phyloP scores from a whole-genome alignment of 2,113 vertebrate genomes.

The Monopterus albus region DNA sequence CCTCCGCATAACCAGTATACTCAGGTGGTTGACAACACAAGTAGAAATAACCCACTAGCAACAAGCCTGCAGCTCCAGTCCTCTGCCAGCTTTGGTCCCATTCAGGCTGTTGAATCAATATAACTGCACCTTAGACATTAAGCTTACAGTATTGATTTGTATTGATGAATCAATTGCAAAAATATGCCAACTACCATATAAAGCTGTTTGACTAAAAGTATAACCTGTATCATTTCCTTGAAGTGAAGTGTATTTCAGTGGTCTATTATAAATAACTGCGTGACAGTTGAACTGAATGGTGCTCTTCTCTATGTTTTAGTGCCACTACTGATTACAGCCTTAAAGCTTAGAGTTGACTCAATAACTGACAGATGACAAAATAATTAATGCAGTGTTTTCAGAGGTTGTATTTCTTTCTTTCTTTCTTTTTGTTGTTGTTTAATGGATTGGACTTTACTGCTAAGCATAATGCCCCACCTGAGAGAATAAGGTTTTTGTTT shows the following conservation, averaged over 20 bases:
- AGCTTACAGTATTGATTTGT: slow-evolving; percentile 9
- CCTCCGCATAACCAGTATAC: no score
- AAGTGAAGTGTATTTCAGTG: slow-evolving; percentile 8
- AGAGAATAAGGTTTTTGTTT: slow-evolving; percentile 22
- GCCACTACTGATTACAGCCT: not conserved
- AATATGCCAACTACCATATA: slow-evolving; percentile 6
- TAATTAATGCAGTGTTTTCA: not conserved
- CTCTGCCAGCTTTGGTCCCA: not conserved
- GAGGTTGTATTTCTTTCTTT: no score
- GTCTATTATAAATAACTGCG: no score
- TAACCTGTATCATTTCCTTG: not conserved
- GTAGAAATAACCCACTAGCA: not conserved
- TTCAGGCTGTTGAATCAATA: slow-evolving; percentile 1
- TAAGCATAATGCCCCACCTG: not conserved
- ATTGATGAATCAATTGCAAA: slow-evolving; percentile 14
- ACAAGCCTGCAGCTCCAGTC: not conserved
- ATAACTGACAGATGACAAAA: not conserved
- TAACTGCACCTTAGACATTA: not conserved
- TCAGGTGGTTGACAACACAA: not conserved
- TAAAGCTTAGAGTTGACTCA: not conserved
- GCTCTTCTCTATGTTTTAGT: not conserved
- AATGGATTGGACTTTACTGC: not conserved
- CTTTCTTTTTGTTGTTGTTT: no score
- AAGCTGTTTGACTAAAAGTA: slow-evolving; percentile 4
- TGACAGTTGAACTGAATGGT: no score